phyloP scores from a whole-genome alignment of 2,888 invertebrate genomes.

The Arge pagana region DNA sequence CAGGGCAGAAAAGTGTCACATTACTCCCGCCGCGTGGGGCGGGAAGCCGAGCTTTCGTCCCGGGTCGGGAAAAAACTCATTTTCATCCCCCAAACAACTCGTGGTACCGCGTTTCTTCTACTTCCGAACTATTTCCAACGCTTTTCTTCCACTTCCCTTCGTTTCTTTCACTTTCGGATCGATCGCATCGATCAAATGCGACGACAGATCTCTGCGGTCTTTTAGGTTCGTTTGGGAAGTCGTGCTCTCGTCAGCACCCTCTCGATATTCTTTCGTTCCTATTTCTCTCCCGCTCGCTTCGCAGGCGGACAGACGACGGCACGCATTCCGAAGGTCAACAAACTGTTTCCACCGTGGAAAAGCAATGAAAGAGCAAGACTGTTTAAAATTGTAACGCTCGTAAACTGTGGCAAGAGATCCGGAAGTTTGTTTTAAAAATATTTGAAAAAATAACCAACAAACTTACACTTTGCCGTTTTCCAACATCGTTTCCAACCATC shows the following conservation, averaged over 20 bases:
- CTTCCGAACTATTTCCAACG: neutral
- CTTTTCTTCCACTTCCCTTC: conserved; percentile 10
- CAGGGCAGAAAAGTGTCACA: too few relatives aligned
- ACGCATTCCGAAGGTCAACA: conserved; percentile 43
- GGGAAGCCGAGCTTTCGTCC: too few relatives aligned
- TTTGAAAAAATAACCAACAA: too few relatives aligned
- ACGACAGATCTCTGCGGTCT: neutral
- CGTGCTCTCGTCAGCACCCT: too few relatives aligned
- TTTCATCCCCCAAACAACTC: too few relatives aligned
- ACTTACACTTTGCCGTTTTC: too few relatives aligned
- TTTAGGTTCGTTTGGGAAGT: neutral
- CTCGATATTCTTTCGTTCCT: conserved; percentile 13
- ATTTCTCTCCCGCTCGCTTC: conserved; percentile 6
- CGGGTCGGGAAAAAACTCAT: too few relatives aligned
- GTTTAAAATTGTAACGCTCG: conserved; percentile 8
- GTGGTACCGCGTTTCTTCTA: conserved; percentile 39
- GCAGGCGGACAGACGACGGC: conserved; percentile 8
- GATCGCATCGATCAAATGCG: neutral
- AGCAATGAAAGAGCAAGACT: neutral
- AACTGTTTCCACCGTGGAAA: conserved; percentile 39
- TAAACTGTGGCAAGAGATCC: too few relatives aligned
- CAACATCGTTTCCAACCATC: too few relatives aligned
- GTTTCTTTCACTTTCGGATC: conserved; percentile 18
- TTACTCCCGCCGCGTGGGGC: too few relatives aligned
- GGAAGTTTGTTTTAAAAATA: too few relatives aligned